A percentile compares a stretch with the other conserved stretches of the same genome.
Conservation (phyloP, 2,888 invertebrate species). For the Diabrotica balteata region DNA sequence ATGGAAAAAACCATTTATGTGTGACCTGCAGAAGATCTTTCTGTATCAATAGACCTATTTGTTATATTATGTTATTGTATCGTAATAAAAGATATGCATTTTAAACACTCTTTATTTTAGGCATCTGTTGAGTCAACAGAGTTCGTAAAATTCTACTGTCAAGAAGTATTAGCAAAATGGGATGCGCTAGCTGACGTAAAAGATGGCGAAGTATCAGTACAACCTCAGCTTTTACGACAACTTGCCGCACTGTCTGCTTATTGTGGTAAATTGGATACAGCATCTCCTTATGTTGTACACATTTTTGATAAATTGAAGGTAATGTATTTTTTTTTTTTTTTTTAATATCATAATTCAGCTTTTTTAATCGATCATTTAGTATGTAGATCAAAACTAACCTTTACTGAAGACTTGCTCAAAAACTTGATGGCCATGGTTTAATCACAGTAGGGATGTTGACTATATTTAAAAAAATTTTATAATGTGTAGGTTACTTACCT, state of each 20-base stretch:
- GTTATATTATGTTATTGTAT: neutral
- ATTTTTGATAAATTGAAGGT: constrained; percentile 83
- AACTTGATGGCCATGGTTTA: no score
- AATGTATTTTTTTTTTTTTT: constrained; percentile 43
- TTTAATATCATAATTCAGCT: no score
- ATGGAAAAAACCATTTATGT: no score
- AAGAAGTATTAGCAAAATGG: constrained; percentile 80
- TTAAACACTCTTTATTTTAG: constrained; percentile 62
- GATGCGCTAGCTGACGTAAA: constrained; percentile 68
- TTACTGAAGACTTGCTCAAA: no score
- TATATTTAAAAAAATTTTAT: no score
- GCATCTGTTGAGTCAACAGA: constrained; percentile 84
- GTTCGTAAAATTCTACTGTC: constrained; percentile 85
- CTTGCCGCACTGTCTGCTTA: constrained; percentile 85
- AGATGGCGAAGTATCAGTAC: constrained; percentile 67
- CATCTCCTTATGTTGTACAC: constrained; percentile 75
- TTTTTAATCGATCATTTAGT: no score
- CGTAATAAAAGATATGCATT: no score
- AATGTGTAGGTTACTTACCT: no score
- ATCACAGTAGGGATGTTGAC: no score
- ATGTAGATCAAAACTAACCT: no score
- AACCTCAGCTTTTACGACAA: constrained; percentile 83
- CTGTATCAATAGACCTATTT: no score
- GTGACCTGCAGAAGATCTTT: no score
- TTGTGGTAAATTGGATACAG: constrained; percentile 79